Conservation (phyloP, 2,888 invertebrate species). For the Xylocampa areola region DNA sequence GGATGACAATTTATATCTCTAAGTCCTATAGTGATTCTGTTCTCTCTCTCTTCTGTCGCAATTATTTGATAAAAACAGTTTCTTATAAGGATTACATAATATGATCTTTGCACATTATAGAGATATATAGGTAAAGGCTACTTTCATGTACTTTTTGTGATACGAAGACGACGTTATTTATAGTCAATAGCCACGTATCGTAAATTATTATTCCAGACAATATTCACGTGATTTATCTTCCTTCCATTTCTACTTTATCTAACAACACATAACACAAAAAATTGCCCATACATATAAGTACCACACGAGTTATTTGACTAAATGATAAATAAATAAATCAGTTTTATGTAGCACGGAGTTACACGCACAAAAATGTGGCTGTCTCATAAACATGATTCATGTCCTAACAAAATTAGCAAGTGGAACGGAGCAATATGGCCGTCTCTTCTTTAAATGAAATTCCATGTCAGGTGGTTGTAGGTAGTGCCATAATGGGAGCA, state of each 20-base stretch:
- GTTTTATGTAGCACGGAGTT: conserved; percentile 66
- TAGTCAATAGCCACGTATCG: too few species aligned
- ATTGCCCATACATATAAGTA: conserved; percentile 22
- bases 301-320: conserved; percentile 54
- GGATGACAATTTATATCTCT: too few species aligned
- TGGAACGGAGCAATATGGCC: conserved; percentile 68
- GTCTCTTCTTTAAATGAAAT: conserved; percentile 86
- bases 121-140: too few species aligned
- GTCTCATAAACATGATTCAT: conserved; percentile 84
- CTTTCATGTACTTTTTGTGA: too few species aligned
- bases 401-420: conserved; percentile 80
- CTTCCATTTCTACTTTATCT: background rate
- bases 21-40: too few species aligned
- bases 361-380: conserved; percentile 79
- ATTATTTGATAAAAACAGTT: too few species aligned
- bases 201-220: background rate
- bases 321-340: conserved; percentile 72
- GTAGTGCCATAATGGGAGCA: conserved; percentile 72
- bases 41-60: too few species aligned
- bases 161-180: too few species aligned
- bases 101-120: too few species aligned
- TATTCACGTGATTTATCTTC: background rate
- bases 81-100: too few species aligned
- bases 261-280: background rate
- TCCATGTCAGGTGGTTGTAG: conserved; percentile 80